Evolutionary conservation across 2,797 vertebrate species (phyloP).

Genomic region (Bucorvus abyssinicus): DNA sequence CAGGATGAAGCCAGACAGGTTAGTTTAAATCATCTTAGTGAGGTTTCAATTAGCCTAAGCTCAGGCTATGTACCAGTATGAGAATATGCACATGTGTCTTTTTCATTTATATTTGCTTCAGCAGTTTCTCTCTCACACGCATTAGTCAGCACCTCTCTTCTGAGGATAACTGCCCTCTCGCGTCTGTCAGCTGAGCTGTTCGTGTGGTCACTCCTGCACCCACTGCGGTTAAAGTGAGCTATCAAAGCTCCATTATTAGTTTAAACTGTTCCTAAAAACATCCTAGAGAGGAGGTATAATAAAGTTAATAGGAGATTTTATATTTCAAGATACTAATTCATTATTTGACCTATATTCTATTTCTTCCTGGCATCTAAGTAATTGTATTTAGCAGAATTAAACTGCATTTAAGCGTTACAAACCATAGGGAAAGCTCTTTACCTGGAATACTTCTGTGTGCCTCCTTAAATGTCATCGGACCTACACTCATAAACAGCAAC

Average conservation of each 20-base stretch:
- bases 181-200: neutral
- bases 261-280: neutral
- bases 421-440: neutral
- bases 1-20: conserved; percentile 15
- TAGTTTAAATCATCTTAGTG: conserved; percentile 45
- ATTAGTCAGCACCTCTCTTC: neutral
- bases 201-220: neutral
- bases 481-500: neutral
- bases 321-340: neutral
- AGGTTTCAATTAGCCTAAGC: conserved; percentile 26
- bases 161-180: neutral
- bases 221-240: neutral
- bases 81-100: neutral
- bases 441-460: neutral
- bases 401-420: neutral
- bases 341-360: neutral
- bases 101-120: neutral
- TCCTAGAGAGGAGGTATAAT: neutral
- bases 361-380: neutral
- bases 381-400: neutral
- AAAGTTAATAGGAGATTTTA: neutral
- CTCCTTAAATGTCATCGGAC: neutral
- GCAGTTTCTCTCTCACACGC: neutral
- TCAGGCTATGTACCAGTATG: neutral
- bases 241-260: neutral